phyloP scores from a whole-genome alignment of 64 coral and sea anemone genomes.

The Catalaphyllia jardinei region DNA sequence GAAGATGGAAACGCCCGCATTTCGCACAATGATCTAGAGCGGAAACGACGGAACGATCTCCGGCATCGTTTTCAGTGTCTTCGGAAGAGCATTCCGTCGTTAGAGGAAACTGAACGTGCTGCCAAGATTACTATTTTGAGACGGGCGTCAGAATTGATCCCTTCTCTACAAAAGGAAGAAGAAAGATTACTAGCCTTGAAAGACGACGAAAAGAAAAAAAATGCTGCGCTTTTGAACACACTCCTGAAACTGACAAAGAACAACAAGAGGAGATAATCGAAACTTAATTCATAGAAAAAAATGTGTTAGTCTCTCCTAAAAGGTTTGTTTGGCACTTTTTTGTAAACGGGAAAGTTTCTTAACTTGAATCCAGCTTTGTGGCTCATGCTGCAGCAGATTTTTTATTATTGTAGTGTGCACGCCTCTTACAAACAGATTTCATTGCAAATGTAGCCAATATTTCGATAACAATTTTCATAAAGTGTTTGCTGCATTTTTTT shows the following conservation, averaged over 20 bases:
- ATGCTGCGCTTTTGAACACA: conserved; percentile 66
- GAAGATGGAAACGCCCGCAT: conserved; percentile 53
- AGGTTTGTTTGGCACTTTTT: no score
- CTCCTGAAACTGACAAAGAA: conserved; percentile 59
- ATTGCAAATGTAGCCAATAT: no score
- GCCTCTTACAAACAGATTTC: no score
- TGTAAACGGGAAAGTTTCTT: not conserved
- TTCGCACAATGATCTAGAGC: conserved; percentile 86
- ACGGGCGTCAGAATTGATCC: conserved; percentile 64
- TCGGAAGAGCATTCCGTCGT: conserved; percentile 57
- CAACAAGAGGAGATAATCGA: conserved; percentile 7
- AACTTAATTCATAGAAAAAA: not conserved
- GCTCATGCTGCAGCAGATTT: no score
- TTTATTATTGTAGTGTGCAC: no score
- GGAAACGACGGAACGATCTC: conserved; percentile 82
- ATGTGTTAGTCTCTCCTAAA: no score
- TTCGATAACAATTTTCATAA: no score
- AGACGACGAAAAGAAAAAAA: conserved; percentile 55
- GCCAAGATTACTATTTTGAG: conserved; percentile 81
- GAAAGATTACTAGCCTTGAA: conserved; percentile 48
- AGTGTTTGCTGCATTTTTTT: not conserved
- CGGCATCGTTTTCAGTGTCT: conserved; percentile 71
- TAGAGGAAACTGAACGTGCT: conserved; percentile 60
- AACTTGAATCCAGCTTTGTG: no score
- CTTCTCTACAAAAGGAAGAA: conserved; percentile 59